Evolutionary conservation across 35 echinoderm and acorn worm species (phyloP).

Genomic region (Ophiothrix spiculata): DNA sequence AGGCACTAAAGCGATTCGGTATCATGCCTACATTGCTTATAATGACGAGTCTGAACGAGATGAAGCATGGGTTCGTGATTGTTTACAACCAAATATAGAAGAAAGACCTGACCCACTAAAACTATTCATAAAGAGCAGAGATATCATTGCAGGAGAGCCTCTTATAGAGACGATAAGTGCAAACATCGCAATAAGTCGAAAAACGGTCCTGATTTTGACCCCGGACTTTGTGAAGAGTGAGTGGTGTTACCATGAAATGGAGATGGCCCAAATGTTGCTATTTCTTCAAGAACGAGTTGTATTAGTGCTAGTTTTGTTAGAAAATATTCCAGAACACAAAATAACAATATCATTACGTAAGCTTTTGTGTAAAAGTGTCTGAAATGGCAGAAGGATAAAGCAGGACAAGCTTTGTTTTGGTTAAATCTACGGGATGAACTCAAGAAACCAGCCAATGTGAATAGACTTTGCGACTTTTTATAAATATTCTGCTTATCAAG

Average conservation of each 20-base stretch:
- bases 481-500: no score
- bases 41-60: not conserved
- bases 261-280: conserved; percentile 8
- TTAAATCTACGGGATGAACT: not conserved
- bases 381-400: conserved; percentile 1
- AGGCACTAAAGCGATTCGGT: not conserved
- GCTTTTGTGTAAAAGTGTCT: conserved; percentile 1
- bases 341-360: not conserved
- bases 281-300: conserved; percentile 8
- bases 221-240: conserved; percentile 13
- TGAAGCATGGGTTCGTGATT: not conserved
- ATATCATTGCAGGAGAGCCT: not conserved
- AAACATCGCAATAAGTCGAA: not conserved
- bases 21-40: not conserved
- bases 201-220: conserved; percentile 8
- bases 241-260: conserved; percentile 33
- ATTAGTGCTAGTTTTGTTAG: conserved; percentile 1
- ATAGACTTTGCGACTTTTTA: not conserved
- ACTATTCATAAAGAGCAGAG: not conserved
- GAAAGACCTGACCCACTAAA: not conserved
- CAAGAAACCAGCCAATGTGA: not conserved
- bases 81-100: not conserved
- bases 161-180: not conserved
- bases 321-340: not conserved
- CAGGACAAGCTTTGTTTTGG: not conserved